Evolutionary conservation across 2,797 vertebrate species (phyloP), one percentile per base, ranked within the genome.

Genomic region (Euthynnus affinis): DNA sequence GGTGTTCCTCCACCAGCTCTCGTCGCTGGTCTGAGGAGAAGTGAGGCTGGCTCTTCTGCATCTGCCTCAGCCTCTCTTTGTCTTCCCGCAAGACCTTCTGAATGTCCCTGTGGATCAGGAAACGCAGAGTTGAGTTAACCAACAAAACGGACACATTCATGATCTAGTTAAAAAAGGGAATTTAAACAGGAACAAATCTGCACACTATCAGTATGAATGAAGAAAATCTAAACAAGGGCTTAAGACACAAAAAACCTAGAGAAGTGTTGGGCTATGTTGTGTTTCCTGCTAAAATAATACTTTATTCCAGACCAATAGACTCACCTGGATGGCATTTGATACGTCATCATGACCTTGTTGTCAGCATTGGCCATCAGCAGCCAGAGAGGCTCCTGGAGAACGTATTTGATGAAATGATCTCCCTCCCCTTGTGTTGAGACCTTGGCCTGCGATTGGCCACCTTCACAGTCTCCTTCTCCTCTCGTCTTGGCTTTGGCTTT

Each of bases 371-470:
- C 96, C 96, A 96, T 96, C 64, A 97, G 90, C 84, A 97, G 94
- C 97, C 97, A 99, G 67, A 97, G 89, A 0, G 97, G 97, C 83
- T 99, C 97, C 92, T 98, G 97, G 2, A 96, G 95, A 34, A 96
- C 93, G 0, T 89, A 96, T 59, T 96, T 96, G 65, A 96, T 91
- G 72, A 97, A 93, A 74, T 88, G 94, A n/a, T 95, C 91, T 0
- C 92, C 88, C 0, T 95, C 94, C 0, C 87, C 87, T 73, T 75
- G 88, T n/a, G 55, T 9, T 0, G 83, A 83, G 22, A 64, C 89
- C 59, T 84, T 90, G 70, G 78, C 14, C 42, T 85, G 87, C 0
- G 83, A 84, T 59, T 86, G 91, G 46, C 84, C 13, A 0, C 64
- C 71, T 6, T 89, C 86, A 29, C 80, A 89, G 49, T 65, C 37